Evolutionary conservation across 1,140 invertebrate species (phyloP).

Genomic region (Thrips palmi): DNA sequence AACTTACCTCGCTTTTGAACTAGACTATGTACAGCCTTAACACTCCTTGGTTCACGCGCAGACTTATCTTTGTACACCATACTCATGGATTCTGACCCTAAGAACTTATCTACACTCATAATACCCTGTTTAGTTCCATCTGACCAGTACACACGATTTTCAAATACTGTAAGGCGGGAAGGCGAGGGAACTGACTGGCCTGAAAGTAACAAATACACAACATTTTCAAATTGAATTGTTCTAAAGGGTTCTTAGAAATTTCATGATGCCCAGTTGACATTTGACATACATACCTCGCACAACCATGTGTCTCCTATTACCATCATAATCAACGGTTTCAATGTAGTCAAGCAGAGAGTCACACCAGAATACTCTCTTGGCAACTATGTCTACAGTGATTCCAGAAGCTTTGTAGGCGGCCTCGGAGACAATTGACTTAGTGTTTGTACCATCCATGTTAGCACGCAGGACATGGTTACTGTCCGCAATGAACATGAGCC

Average conservation of each 20-base stretch:
- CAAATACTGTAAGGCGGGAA: conserved; percentile 67
- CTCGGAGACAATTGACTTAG: conserved; percentile 67
- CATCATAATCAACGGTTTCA: conserved; percentile 91
- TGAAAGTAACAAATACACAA: conserved; percentile 17
- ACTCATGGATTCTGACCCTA: conserved; percentile 52
- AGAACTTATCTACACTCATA: conserved; percentile 78
- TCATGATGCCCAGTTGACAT: not conserved
- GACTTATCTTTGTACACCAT: conserved; percentile 61
- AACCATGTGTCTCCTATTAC: conserved; percentile 56
- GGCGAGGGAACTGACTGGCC: conserved; percentile 74
- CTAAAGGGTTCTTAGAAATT: not conserved
- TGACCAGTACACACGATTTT: conserved; percentile 86
- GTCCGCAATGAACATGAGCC: conserved; percentile 83
- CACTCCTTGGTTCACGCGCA: conserved; percentile 63
- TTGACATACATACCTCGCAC: conserved; percentile 31
- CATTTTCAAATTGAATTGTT: not conserved
- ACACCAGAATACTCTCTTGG: conserved; percentile 85
- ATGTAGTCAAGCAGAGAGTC: conserved; percentile 93
- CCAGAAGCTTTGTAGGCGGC: conserved; percentile 80
- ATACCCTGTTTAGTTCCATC: conserved; percentile 91
- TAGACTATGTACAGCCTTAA: conserved; percentile 61
- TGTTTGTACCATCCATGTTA: conserved; percentile 78
- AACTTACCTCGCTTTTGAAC: conserved; percentile 40
- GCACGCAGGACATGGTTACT: conserved; percentile 72
- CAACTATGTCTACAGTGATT: conserved; percentile 69